Evolutionary conservation across 2,113 vertebrate genomes (phyloP).

Genomic region (Tylochromis polylepis): DNA sequence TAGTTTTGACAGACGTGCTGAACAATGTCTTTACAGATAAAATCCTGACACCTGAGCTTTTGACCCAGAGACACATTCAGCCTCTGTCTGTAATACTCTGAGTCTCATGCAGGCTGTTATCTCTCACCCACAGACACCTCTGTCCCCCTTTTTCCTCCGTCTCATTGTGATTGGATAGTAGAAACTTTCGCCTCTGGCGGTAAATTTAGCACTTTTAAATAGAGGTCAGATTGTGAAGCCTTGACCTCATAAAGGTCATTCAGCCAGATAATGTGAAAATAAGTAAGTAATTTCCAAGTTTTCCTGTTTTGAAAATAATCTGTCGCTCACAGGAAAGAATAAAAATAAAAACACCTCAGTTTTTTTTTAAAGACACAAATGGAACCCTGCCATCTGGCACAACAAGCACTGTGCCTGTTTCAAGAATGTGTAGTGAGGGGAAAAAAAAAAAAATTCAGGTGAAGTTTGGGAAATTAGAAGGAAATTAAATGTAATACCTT

Average conservation of each 20-base stretch:
- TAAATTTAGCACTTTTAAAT: slow-evolving; percentile 42
- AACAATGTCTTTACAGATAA: slow-evolving; percentile 55
- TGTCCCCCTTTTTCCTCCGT: slow-evolving; percentile 11
- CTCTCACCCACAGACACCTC: slow-evolving; percentile 61
- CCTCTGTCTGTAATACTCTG: slow-evolving; percentile 22
- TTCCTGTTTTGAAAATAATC: not conserved
- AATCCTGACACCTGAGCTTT: slow-evolving; percentile 19
- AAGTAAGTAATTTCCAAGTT: slow-evolving; percentile 1
- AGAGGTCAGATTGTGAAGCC: slow-evolving; percentile 44
- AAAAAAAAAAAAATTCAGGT: not conserved
- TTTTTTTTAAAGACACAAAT: slow-evolving; percentile 3
- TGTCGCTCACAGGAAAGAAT: not conserved
- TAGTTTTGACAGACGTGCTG: slow-evolving; percentile 42
- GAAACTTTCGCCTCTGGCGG: slow-evolving; percentile 48
- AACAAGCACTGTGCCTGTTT: not conserved
- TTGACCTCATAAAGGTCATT: slow-evolving; percentile 48
- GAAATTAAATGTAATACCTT: not conserved
- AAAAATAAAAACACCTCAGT: not conserved
- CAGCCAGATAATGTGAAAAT: not conserved
- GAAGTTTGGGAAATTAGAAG: not conserved
- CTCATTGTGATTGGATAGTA: slow-evolving; percentile 37
- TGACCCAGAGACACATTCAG: slow-evolving; percentile 40
- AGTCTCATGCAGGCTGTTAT: slow-evolving; percentile 51
- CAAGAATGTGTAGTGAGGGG: not conserved
- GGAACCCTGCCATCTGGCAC: slow-evolving; percentile 13